Conservation (phyloP, 2,113 vertebrate genomes). For the Sialia sialis region DNA sequence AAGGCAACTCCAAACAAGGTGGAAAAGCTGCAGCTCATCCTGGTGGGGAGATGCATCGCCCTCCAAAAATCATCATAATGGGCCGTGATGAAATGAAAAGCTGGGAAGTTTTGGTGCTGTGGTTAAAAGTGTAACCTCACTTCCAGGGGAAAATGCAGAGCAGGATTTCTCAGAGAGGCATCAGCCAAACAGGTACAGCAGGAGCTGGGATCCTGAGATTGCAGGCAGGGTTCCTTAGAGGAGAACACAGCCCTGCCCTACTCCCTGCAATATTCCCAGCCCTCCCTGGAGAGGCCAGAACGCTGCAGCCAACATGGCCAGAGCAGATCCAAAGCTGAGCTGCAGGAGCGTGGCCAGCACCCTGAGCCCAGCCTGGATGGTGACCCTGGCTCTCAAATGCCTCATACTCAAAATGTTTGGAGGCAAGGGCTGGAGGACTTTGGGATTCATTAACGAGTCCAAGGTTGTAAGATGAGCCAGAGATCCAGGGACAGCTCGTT, state of each 20-base stretch:
- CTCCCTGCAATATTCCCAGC: not conserved
- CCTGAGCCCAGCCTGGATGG: not conserved
- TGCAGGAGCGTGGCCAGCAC: rapidly evolving
- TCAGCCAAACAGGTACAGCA: not conserved
- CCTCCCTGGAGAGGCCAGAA: not conserved
- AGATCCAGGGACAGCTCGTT: not conserved
- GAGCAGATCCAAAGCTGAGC: not conserved
- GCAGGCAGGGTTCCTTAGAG: not conserved
- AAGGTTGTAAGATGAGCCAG: not conserved
- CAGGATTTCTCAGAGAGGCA: not conserved
- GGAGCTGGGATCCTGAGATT: not conserved
- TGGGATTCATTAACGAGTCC: not conserved
- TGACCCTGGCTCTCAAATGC: not conserved
- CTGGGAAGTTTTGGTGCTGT: not conserved
- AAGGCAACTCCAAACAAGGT: not conserved
- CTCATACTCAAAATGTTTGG: not conserved
- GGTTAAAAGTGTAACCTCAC: not conserved
- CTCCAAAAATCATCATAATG: not conserved
- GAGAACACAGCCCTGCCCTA: not conserved
- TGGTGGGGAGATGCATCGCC: not conserved
- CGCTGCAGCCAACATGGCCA: not conserved
- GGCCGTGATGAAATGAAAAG: not conserved
- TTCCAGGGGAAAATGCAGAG: not conserved
- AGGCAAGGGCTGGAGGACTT: not conserved
- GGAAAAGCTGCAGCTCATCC: not conserved